Conservation (phyloP, 2,888 invertebrate species). For the Melanotus villosus region DNA sequence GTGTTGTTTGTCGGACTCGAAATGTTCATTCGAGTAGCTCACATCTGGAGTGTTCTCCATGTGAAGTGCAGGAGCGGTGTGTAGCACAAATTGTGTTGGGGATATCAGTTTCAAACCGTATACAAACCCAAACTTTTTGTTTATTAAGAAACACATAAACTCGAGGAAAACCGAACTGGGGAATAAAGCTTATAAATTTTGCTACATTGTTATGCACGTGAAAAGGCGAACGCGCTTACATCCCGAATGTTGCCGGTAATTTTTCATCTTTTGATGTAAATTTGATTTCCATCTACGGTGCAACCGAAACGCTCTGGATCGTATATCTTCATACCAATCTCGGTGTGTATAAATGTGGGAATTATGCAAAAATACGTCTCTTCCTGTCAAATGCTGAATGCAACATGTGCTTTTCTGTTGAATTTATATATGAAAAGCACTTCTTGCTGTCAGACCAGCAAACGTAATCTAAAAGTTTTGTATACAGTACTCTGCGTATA, state of each 20-base stretch:
- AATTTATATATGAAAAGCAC: conserved; percentile 15
- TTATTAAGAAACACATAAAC: too few species aligned
- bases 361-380: conserved; percentile 32
- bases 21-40: conserved; percentile 3
- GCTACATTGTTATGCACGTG: not conserved
- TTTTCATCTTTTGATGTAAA: conserved; percentile 6
- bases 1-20: conserved; percentile 7
- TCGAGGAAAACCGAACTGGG: too few species aligned
- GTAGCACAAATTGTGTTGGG: not conserved
- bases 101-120: not conserved
- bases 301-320: not conserved
- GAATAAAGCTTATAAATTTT: too few species aligned
- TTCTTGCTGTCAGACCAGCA: conserved; percentile 10
- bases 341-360: conserved; percentile 19
- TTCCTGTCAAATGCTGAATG: conserved; percentile 20
- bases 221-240: not conserved
- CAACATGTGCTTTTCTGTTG: conserved; percentile 17
- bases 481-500: not conserved
- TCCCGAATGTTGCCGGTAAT: not conserved
- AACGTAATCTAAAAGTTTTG: conserved; percentile 2
- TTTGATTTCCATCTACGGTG: not conserved
- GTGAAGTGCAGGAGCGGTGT: not conserved
- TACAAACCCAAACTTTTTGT: too few species aligned
- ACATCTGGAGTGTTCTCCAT: conserved; percentile 3
- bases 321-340: conserved; percentile 18